Percentiles rank a stretch among this genome's conserved stretches.
Conservation (phyloP, 2,888 invertebrate genomes). For the Meiosimyza platycephala region DNA sequence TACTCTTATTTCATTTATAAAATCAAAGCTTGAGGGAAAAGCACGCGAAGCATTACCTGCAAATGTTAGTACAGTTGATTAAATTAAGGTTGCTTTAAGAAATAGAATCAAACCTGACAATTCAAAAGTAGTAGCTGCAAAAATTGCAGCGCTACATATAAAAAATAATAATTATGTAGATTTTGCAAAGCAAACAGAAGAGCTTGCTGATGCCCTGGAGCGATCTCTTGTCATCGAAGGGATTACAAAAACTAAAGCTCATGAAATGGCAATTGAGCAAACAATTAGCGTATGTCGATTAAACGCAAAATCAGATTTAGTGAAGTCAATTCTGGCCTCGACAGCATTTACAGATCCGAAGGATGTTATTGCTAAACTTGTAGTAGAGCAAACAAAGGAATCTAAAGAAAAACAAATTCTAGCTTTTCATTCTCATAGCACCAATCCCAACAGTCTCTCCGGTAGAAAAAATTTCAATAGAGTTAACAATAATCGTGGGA, state of each 20-base stretch:
- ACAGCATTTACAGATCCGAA: constrained; percentile 33
- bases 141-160: constrained; percentile 33
- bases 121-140: constrained; percentile 30
- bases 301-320: constrained; percentile 25
- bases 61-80: too few species aligned
- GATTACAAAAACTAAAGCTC: constrained; percentile 26
- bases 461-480: constrained; percentile 29
- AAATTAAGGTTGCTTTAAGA: too few species aligned
- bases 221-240: constrained; percentile 32
- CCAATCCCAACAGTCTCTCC: constrained; percentile 12
- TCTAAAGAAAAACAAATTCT: constrained; percentile 30
- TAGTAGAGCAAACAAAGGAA: constrained; percentile 36
- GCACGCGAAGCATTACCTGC: too few species aligned
- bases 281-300: neutral
- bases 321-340: constrained; percentile 32
- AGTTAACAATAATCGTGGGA: constrained; percentile 18
- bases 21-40: too few species aligned
- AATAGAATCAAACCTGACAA: too few species aligned
- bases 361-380: constrained; percentile 31
- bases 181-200: constrained; percentile 38
- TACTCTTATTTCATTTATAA: too few species aligned
- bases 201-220: constrained; percentile 35
- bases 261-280: constrained; percentile 21
- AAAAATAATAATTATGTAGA: constrained; percentile 30
- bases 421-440: constrained; percentile 5